phyloP scores from a whole-genome alignment of 2,113 vertebrate genomes.

The Thunnus thynnus region DNA sequence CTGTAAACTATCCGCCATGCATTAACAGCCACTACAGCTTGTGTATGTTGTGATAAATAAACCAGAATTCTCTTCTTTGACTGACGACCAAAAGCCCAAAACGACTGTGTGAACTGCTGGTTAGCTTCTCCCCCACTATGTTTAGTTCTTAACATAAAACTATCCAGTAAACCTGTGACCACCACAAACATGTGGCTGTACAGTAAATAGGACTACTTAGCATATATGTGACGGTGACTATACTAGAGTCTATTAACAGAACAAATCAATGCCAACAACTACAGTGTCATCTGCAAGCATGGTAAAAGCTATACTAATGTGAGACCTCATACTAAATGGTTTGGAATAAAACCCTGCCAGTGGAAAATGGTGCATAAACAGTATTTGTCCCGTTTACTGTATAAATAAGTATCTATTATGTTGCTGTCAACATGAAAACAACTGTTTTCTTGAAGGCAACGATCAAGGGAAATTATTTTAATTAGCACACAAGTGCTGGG shows the following conservation, averaged over 20 bases:
- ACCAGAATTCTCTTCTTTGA: background rate
- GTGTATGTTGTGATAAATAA: conserved; percentile 33
- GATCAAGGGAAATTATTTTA: background rate
- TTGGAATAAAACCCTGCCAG: conserved; percentile 38
- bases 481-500: conserved; percentile 26
- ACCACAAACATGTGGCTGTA: conserved; percentile 26
- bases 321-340: conserved; percentile 23
- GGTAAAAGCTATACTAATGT: conserved; percentile 21
- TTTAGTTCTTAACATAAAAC: conserved; percentile 13
- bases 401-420: conserved; percentile 30
- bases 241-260: conserved; percentile 1
- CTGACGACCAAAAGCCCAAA: background rate
- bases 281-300: conserved; percentile 20
- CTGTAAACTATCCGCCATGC: conserved; percentile 53
- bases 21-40: conserved; percentile 24
- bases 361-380: conserved; percentile 37
- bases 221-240: conserved; percentile 27
- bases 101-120: background rate
- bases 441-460: conserved; percentile 32
- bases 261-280: conserved; percentile 27
- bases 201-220: conserved; percentile 2
- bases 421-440: conserved; percentile 34
- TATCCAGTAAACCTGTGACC: conserved; percentile 39
- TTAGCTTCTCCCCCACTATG: background rate
- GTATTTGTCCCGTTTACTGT: conserved; percentile 19